These are phyloP conservation scores for Ips typographus DNA, from an alignment of 1,140 invertebrate species.

Conservation along the genomic window DNA sequence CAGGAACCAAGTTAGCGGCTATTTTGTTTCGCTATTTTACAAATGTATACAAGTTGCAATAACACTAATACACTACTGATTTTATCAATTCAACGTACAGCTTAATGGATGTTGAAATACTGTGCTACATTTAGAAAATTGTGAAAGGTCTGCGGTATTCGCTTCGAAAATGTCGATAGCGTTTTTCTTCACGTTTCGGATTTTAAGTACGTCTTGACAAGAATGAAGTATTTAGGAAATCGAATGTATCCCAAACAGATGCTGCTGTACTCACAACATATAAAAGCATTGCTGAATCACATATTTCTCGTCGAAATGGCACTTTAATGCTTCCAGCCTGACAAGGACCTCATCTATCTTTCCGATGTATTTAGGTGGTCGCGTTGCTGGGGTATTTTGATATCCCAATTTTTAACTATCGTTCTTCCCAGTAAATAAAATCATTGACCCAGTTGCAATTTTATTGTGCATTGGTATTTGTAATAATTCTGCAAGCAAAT, in stretches of 20 bases:
- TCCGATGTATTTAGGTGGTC: not conserved
- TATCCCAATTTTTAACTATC: constrained; percentile 1
- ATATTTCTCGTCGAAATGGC: constrained; percentile 17
- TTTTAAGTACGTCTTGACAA: constrained; percentile 23
- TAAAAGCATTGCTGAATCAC: constrained; percentile 18
- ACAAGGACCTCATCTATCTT: constrained; percentile 16
- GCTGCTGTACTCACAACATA: constrained; percentile 23
- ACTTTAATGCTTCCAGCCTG: constrained; percentile 9
- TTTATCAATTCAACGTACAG: too few species aligned
- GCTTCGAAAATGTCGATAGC: not conserved
- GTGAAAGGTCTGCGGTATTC: too few species aligned
- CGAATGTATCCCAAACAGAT: constrained; percentile 26
- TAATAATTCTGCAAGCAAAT: not conserved
- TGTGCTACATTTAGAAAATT: too few species aligned
- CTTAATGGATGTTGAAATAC: too few species aligned
- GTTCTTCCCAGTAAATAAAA: not conserved
- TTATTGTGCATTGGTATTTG: not conserved
- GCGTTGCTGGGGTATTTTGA: not conserved
- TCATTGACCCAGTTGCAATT: not conserved
- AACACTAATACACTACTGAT: too few species aligned
- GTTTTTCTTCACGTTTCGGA: constrained; percentile 10
- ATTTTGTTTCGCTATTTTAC: too few species aligned
- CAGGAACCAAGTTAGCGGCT: too few species aligned
- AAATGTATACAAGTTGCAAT: too few species aligned
- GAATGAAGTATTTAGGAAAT: constrained; percentile 28